Percentiles rank a stretch among this genome's conserved stretches.
Evolutionary conservation across 1,140 invertebrate genomes (phyloP).

Genomic region (Holcopasites calliopsidis): DNA sequence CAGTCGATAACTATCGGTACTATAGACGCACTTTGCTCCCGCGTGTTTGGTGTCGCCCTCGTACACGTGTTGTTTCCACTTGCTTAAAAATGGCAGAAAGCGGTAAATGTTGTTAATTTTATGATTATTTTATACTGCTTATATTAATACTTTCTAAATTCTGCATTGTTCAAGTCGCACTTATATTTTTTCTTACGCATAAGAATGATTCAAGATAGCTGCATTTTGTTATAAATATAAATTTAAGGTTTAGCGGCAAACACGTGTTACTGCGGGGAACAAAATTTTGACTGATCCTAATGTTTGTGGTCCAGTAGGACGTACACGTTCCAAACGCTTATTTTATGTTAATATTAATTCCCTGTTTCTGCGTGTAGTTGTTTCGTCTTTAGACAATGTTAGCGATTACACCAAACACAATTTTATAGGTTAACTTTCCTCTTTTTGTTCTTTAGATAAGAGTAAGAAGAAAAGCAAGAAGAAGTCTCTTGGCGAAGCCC

Average conservation of each 20-base stretch:
- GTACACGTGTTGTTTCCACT: conserved; percentile 56
- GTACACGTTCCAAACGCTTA: too few relatives aligned
- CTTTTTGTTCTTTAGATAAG: conserved; percentile 68
- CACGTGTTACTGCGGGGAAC: conserved; percentile 36
- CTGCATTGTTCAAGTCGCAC: background rate
- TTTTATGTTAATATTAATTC: background rate
- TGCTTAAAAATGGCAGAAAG: conserved; percentile 71
- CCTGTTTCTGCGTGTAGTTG: background rate
- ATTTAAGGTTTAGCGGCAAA: background rate
- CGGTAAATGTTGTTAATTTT: conserved; percentile 64
- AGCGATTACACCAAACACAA: background rate
- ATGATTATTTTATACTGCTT: background rate
- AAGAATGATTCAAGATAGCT: background rate
- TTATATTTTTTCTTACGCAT: background rate
- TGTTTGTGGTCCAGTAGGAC: background rate
- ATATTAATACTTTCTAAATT: conserved; percentile 2
- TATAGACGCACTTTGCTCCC: background rate
- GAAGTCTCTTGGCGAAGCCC: conserved; percentile 86
- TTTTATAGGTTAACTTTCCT: conserved; percentile 26
- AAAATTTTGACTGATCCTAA: conserved; percentile 5
- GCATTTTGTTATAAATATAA: conserved; percentile 30
- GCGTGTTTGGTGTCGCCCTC: conserved; percentile 6
- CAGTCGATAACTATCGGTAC: background rate
- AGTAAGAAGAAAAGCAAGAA: conserved; percentile 83
- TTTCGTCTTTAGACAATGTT: background rate